Base-by-base conservation (phyloP, 2,113 vertebrate species). In the Ceyx margarethae region DNA sequence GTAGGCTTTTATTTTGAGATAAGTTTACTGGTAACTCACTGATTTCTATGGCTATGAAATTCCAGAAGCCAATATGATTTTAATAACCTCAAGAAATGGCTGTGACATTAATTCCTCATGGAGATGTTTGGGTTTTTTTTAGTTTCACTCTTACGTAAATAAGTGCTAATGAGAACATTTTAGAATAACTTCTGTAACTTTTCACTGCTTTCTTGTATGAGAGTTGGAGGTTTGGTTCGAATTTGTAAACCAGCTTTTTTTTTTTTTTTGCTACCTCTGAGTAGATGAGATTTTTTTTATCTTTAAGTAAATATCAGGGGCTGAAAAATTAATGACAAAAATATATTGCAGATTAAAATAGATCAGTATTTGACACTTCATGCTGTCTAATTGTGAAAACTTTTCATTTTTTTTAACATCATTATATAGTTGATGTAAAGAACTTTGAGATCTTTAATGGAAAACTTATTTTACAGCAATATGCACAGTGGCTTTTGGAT, bases 121-220 rank as follows among this genome's bases (percentile, higher is more conserved):
- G 45, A 73, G 17, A 37, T 37, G 37, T 37, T 25, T 89, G 46
- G 2, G 6, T 23, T n/a, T 74, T 74, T 72, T 78, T 82, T 64
- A 53, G 73, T 83, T 53, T 81, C 40, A 15, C 50, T 89, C 51
- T 60, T 91, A 62, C 54, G 31, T 95, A 85, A 95, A 81, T 82
- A 96, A 90, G 67, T 84, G 57, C 73, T 90, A 85, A 81, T 81
- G 75, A 93, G 83, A 78, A 85, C 48, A 15, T 82, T 87, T 76
- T 80, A 46, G 64, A 69, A 13, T 73, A 65, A 89, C n/a, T 79
- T 73, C 45, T 85, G 0, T 82, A 81, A 81, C 28, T 92, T 93
- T 76, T 40, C 50, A 26, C 46, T 66, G 56, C 71, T 85, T 95
- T 65, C 29, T 85, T 91, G 11, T 61, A 2, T 35, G 20, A 65